Evolutionary conservation across 2,888 invertebrate genomes (phyloP), one percentile per base, ranked within the genome.

Genomic region (Helleia helle): DNA sequence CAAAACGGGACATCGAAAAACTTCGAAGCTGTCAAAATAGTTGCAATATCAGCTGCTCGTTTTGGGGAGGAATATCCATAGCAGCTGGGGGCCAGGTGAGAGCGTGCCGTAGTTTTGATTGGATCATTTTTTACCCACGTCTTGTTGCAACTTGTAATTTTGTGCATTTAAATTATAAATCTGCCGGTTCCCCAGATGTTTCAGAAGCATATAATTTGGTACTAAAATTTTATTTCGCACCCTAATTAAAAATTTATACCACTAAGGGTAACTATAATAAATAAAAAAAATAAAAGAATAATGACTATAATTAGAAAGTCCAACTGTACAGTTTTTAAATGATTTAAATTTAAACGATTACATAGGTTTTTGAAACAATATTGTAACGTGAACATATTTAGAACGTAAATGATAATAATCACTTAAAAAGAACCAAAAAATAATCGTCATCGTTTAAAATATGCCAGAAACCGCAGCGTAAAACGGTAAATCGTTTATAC

Each of bases 61-160:
- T 63, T 55, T 53, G 56, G 48, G 55, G 36, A 60, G 62, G 59
- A 51, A 64, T 66, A 68, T 69, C 65, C 52, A n/a, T n/a, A n/a
- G 59, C 81, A 83, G 75, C 79, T 80, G 80, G 62, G 62, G 46
- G 62, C 68, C 81, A 80, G 80, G 79, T 80, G 81, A 58, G 68
- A 62, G 60, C 73, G 80, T 79, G 79, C 73, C 62, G 40, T 58
- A 54, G 62, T 63, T 62, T 67, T 47, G 47, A 55, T 54, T 55
- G 50, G 50, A 40, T 46, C 48, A 50, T 52, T 52, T 54, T 54
- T 55, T 54, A 48, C 41, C 44, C 46, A 44, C 38, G 49, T 51
- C 41, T 26, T 50, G 51, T 50, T 47, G 43, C 42, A 37, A 44
- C 31, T 47, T 57, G 58, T 56, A 62, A 56, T 61, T 62, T 56